These are phyloP conservation scores for Crossaster papposus DNA, from an alignment of 53 echinoderm and acorn worm species.

Conservation along the genomic window DNA sequence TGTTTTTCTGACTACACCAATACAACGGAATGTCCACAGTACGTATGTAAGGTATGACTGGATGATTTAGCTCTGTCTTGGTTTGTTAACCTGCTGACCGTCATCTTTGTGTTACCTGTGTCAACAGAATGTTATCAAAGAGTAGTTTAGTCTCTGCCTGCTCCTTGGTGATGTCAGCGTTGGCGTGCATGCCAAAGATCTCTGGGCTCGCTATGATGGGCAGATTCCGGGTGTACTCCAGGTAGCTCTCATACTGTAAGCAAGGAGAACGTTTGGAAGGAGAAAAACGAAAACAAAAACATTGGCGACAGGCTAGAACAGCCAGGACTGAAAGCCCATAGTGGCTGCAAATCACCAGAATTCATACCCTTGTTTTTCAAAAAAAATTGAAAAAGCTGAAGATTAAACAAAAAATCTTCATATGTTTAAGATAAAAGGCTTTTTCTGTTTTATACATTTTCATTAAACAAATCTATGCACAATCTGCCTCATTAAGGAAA, in stretches of 20 bases:
- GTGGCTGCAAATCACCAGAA: neutral
- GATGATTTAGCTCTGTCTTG: neutral
- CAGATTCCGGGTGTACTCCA: constrained; percentile 90
- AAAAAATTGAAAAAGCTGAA: no score
- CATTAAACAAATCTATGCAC: no score
- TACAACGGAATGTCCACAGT: no score
- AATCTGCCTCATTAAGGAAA: no score
- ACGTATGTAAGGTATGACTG: no score
- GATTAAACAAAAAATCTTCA: no score
- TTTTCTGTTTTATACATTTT: no score
- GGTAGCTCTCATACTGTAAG: constrained; percentile 96
- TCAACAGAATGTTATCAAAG: constrained; percentile 96
- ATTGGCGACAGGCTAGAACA: no score
- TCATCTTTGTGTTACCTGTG: constrained; percentile 77
- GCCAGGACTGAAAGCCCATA: no score
- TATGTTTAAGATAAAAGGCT: no score
- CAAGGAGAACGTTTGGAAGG: neutral
- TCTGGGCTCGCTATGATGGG: constrained; percentile 95
- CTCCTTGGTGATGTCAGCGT: constrained; percentile 99
- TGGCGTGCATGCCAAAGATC: constrained; percentile 98
- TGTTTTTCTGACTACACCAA: no score
- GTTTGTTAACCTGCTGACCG: neutral
- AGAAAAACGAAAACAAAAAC: no score
- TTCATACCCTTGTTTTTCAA: neutral
- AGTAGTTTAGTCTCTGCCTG: constrained; percentile 95